Base-by-base conservation (phyloP, 1,140 invertebrate genomes). In the Aphidius ervi region DNA sequence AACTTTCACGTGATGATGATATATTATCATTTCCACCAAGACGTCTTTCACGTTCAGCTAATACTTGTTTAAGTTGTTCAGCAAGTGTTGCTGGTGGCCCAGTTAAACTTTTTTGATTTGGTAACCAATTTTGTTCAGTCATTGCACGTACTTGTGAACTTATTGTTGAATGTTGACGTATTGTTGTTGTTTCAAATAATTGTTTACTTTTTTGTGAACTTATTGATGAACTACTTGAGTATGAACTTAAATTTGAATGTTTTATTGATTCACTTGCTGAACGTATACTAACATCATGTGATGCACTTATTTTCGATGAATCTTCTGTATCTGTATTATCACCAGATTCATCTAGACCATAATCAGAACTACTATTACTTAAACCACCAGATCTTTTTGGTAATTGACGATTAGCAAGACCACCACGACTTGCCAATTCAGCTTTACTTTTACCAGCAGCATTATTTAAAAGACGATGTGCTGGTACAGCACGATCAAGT, bases 381-480 rank as follows among this genome's bases (percentile, higher is more conserved):
- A 87, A 78, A 67, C 78, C 83, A 68, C 70, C 84, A 52, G 70
- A 82, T 65, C 78, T 68, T 68, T 78, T 78, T 48, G 81, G 80
- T 16, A 83, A 67, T 58, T 79, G 78, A 31, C 77, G 71, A 70
- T 80, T 79, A 0, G 81, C 84, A 60, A 86, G 70, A 65, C 84
- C 84, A 59, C 88, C 88, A 69, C 88, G 80, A 67, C 83, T 87
- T 5, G 87, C 93, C 63, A 97, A 81, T 75, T 95, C 93, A 16
- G 92, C 93, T 79, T 94, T 94, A 43, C 89, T 88, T 79, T 93
- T 93, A 66, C 86, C 91, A 9, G 88, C 91, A 8, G 92, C 91
- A 63, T 89, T 91, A 73, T 97, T 94, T 31, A 97, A 82, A 23
- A 96, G 82, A 71, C 89, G 87, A 68, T 93, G 89, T 7, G 85